Evolutionary conservation across 2,888 invertebrate species (phyloP).

Genomic region (Elmis aenea): DNA sequence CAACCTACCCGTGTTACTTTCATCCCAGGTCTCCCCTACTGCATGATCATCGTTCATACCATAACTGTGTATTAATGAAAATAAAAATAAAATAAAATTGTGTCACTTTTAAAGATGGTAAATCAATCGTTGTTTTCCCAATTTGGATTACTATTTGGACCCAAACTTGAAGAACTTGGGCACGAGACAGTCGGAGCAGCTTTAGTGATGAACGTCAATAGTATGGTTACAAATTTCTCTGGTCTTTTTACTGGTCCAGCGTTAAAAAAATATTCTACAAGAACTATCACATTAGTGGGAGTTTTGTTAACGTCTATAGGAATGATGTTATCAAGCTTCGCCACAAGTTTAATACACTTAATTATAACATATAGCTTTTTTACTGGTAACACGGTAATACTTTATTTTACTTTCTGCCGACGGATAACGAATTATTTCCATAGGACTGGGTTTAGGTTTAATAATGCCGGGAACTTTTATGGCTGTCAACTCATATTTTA

Average conservation of each 20-base stretch:
- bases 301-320: constrained; percentile 52
- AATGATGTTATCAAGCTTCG: constrained; percentile 51
- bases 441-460: constrained; percentile 65
- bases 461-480: constrained; percentile 68
- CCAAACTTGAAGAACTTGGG: constrained; percentile 58
- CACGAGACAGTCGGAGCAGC: constrained; percentile 63
- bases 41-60: too few relatives aligned
- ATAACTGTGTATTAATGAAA: background rate
- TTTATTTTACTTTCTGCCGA: background rate
- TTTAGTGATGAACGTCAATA: constrained; percentile 62
- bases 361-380: constrained; percentile 54
- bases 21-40: too few relatives aligned
- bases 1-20: too few relatives aligned
- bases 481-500: constrained; percentile 68
- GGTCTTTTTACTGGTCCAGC: constrained; percentile 66
- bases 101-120: constrained; percentile 47
- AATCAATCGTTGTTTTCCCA: constrained; percentile 67
- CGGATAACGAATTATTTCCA: constrained; percentile 12
- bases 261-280: constrained; percentile 53
- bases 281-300: constrained; percentile 53
- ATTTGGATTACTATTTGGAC: constrained; percentile 65
- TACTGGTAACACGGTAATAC: constrained; percentile 41
- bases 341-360: constrained; percentile 51
- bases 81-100: background rate
- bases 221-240: constrained; percentile 59